phyloP scores from a whole-genome alignment of 2,113 vertebrate species.

The Leptocoma aspasia region DNA sequence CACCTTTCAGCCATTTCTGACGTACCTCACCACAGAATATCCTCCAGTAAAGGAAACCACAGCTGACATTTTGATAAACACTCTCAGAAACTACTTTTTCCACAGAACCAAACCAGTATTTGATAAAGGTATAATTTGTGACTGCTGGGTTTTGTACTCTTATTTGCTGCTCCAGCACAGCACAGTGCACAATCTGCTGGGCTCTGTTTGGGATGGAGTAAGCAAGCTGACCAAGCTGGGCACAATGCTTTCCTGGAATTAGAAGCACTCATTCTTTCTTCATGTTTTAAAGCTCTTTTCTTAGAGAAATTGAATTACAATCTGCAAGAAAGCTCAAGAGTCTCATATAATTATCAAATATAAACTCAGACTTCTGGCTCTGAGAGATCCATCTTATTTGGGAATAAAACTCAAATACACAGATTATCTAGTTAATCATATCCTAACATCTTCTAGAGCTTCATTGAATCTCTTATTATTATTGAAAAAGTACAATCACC shows the following conservation, averaged over 20 bases:
- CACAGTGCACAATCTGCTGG: neutral
- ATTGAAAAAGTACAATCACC: slow-evolving; percentile 18
- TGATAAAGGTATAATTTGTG: neutral
- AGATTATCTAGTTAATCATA: slow-evolving; percentile 39
- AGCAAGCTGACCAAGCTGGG: neutral
- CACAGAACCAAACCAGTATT: neutral
- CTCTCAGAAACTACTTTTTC: neutral
- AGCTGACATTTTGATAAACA: neutral
- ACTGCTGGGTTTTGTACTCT: neutral
- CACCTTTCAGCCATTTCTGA: neutral
- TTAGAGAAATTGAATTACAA: slow-evolving; percentile 50
- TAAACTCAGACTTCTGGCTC: slow-evolving; percentile 36
- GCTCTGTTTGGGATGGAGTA: neutral
- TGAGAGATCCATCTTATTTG: slow-evolving; percentile 30
- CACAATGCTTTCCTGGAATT: neutral
- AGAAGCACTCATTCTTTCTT: slow-evolving; percentile 10
- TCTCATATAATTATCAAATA: slow-evolving; percentile 63
- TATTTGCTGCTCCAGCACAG: neutral
- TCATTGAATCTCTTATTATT: slow-evolving; percentile 11
- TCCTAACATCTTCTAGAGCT: neutral
- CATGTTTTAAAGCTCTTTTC: slow-evolving; percentile 22
- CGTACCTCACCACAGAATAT: neutral
- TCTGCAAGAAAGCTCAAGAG: slow-evolving; percentile 35
- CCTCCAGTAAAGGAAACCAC: neutral
- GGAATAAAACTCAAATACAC: slow-evolving; percentile 54